A percentile compares a stretch with the other conserved stretches of the same genome.
phyloP scores from a whole-genome alignment of 2,113 vertebrate species.

The Periophthalmus modestus region DNA sequence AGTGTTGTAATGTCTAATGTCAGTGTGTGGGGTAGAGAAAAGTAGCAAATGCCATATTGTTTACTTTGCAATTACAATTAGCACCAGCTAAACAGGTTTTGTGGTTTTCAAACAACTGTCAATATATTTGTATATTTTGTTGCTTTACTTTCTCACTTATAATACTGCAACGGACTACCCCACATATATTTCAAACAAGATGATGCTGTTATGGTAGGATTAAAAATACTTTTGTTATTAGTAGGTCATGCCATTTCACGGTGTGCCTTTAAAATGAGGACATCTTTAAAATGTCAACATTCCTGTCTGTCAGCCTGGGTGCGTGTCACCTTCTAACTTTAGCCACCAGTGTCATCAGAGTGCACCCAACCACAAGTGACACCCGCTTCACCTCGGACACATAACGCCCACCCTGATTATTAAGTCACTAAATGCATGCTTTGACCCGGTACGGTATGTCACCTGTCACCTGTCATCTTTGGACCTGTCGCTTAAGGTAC shows the following conservation, averaged over 20 bases:
- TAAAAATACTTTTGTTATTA: neutral
- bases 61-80: neutral
- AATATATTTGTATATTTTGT: too few species aligned
- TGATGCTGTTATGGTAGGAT: neutral
- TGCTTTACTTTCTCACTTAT: neutral
- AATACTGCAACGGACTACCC: neutral
- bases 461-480: neutral
- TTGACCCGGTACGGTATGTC: neutral
- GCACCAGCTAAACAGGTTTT: neutral
- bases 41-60: neutral
- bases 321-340: neutral
- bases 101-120: neutral
- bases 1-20: neutral
- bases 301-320: neutral
- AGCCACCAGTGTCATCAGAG: neutral
- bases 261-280: neutral
- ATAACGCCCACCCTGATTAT: neutral
- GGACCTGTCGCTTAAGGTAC: too few species aligned
- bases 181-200: neutral
- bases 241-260: neutral
- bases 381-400: neutral
- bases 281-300: slow-evolving; percentile 2
- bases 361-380: neutral
- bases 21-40: neutral
- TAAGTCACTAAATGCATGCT: neutral